Conservation (phyloP, 23 tunicate genomes). For the Oikopleura vanhoeffeni region DNA sequence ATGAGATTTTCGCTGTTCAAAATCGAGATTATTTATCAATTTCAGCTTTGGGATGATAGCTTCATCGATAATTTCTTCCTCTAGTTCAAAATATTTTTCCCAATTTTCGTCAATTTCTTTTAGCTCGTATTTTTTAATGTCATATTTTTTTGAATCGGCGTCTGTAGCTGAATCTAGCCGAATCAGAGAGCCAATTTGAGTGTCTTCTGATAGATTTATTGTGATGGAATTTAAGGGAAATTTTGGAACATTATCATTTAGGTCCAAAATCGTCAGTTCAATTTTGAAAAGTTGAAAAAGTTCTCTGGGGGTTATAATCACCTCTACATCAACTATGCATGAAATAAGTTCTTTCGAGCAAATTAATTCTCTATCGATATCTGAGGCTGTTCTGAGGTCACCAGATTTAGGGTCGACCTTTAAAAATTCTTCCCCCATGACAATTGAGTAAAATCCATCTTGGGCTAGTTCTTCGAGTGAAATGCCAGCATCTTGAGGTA, state of each 20-base stretch:
- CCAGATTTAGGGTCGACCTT: not conserved
- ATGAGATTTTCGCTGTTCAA: not conserved
- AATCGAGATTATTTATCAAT: not conserved
- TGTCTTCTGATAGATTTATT: not conserved
- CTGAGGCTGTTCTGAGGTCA: not conserved
- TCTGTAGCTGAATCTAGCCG: not conserved
- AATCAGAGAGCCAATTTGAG: not conserved
- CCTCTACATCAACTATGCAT: not conserved
- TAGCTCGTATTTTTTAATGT: not conserved
- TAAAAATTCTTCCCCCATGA: not conserved
- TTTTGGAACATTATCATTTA: not conserved
- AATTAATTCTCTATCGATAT: not conserved
- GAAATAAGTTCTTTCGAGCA: not conserved
- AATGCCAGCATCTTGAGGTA: not conserved
- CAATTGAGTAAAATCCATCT: not conserved
- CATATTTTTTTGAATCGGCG: not conserved
- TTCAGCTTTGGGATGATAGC: not conserved
- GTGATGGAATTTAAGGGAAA: not conserved
- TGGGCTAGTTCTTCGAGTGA: not conserved
- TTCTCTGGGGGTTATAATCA: not conserved
- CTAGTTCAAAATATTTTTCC: not conserved
- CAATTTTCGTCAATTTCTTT: not conserved
- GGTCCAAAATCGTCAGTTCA: conserved; percentile 6
- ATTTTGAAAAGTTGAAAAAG: not conserved
- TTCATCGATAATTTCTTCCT: not conserved